Percentiles rank a stretch among this genome's conserved stretches.
phyloP scores from a whole-genome alignment of 2,113 vertebrate species.

The Ophiodon elongatus region DNA sequence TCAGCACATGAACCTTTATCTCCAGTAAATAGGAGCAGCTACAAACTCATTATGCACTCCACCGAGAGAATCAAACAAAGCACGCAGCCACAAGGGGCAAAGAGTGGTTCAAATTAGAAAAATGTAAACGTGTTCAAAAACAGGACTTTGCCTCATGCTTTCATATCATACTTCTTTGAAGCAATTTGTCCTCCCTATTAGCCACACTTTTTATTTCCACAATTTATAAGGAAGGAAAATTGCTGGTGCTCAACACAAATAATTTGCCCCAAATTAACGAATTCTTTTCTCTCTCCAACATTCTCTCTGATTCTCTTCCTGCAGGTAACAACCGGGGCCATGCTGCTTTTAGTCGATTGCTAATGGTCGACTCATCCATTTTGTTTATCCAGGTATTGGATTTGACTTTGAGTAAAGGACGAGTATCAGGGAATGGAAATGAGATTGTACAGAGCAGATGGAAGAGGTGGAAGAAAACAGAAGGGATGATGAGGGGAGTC shows the following conservation, averaged over 20 bases:
- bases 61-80: neutral
- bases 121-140: neutral
- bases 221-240: constrained; percentile 1
- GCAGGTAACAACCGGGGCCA: constrained; percentile 10
- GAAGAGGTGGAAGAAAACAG: constrained; percentile 26
- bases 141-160: neutral
- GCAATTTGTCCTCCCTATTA: neutral
- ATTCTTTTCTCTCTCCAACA: neutral
- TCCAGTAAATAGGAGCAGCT: neutral
- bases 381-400: constrained; percentile 53
- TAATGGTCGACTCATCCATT: constrained; percentile 37
- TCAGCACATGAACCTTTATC: neutral
- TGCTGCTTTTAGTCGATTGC: constrained; percentile 8
- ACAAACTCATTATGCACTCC: neutral
- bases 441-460: constrained; percentile 44
- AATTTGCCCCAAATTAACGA: neutral
- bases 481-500: constrained; percentile 11
- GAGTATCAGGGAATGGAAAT: constrained; percentile 45
- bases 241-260: neutral
- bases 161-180: neutral
- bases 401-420: constrained; percentile 58
- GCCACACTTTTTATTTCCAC: neutral
- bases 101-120: neutral
- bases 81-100: neutral
- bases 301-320: neutral